Base-by-base conservation (phyloP, 2,797 vertebrate genomes). In the Brotula barbata region DNA sequence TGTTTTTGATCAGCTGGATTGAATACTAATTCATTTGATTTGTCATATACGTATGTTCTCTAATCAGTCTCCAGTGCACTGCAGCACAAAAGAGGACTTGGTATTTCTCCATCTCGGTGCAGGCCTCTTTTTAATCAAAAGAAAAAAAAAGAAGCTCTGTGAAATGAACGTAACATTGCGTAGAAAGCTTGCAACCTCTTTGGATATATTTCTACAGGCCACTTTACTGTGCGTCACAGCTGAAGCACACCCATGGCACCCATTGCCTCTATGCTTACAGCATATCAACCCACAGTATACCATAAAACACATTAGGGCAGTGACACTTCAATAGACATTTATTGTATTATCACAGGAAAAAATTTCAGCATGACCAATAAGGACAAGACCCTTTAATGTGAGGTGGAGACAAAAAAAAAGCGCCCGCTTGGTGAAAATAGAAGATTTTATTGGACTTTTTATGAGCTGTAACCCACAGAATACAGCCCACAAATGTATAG, bases 281-380 rank as follows among this genome's bases (percentile, higher is more conserved):
- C 74, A 68, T 81, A 77, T 75, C 58, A 71, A 55, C 58, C 51
- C n/a, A n/a, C n/a, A n/a, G n/a, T 60, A 43, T 69, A 75, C 71
- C 60, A 80, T 87, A 83, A 83, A 83, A 44, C 61, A 73, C 42
- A 55, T 49, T 28, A 57, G 60, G 43, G 56, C 64, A 56, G 46
- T 71, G 45, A 70, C 77, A 58, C 15, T 46, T 75, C 46, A 49
- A 45, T 23, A 46, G 66, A 75, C 61, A 65, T 76, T 82, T 84
- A 80, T 67, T 54, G 64, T 69, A 58, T 62, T 68, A 62, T 77
- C 59, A 70, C 45, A n/a, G 43, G 7, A 77, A 80, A 72, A 7
- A 10, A 61, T 64, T 64, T 48, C 22, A 75, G 67, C 51, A 47
- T 54, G 56, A 74, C 46, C 73, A 73, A 76, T 64, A 75, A 48